Evolutionary conservation across 1,140 invertebrate genomes (phyloP), one percentile per base, ranked within the genome.

Genomic region (Cydia fagiglandana): DNA sequence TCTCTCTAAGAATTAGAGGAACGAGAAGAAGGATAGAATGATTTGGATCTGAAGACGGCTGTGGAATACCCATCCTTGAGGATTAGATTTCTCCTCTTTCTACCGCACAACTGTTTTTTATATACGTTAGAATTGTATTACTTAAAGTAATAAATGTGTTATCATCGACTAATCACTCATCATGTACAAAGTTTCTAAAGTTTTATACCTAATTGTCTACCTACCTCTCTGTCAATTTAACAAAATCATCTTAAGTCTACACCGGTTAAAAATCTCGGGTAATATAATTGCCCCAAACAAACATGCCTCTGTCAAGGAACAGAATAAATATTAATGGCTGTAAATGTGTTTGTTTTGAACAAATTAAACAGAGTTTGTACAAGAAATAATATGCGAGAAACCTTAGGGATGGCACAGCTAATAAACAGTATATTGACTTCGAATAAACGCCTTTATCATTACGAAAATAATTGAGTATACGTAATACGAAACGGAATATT

Each of bases 331-430:
- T 70, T 70, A 70, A 70, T 70, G 66, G 45, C 66, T 70, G 66
- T 70, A 70, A 70, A 70, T 70, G 66, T 70, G 66, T 70, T 70
- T 70, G 38, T 70, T 70, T 70, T 34, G 66, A 70, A 70, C 66
- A 41, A 70, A 70, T 70, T 70, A 70, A 70, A 70, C 66, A 17
- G 66, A 70, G 66, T 70, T 70, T 70, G 66, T 38, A 70, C 66
- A 70, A 70, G 66, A 70, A 45, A 70, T 70, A 70, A 70, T 70
- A n/a, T 41, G 66, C 34, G 38, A 70, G 66, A 38, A 38, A 70
- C 30, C 66, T 70, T n/a, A n/a, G 28, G n/a, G 53, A 61, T 53
- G 50, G 0, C 20, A 2, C 1, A 61, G 20, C 0, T 20, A 24
- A 61, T 61, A 24, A 61, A 61, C 9, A 61, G 56, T 61, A 61